Conservation (phyloP, 2,888 invertebrate genomes). For the Stegophylla sp. region DNA sequence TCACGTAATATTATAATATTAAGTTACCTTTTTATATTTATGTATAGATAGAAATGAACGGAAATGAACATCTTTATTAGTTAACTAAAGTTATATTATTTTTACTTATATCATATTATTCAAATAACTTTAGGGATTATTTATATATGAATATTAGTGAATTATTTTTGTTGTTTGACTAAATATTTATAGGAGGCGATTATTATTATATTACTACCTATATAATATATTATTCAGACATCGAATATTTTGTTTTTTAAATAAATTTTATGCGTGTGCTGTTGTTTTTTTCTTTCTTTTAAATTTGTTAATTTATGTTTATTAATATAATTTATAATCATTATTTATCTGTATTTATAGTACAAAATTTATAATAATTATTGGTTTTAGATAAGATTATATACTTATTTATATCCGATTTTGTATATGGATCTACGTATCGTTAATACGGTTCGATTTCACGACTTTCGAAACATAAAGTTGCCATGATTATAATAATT, state of each 20-base stretch:
- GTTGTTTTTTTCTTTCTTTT: conserved; percentile 47
- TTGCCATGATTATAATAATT: not conserved
- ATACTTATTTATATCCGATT: conserved; percentile 4
- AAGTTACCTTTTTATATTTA: conserved; percentile 36
- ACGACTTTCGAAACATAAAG: not conserved
- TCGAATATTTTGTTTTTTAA: conserved; percentile 50
- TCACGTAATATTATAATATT: conserved; percentile 10
- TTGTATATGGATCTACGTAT: conserved; percentile 2
- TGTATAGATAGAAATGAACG: conserved; percentile 10
- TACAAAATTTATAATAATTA: conserved; percentile 37
- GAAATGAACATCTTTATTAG: conserved; percentile 18
- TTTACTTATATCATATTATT: conserved; percentile 32
- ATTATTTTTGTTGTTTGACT: conserved; percentile 50
- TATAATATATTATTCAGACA: conserved; percentile 13
- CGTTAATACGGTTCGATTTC: not conserved
- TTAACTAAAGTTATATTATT: not conserved
- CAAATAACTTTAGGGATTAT: not conserved
- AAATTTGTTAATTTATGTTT: conserved; percentile 55
- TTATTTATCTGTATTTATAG: conserved; percentile 53
- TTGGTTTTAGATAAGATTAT: conserved; percentile 33
- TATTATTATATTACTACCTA: too few relatives aligned
- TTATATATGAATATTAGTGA: conserved; percentile 25
- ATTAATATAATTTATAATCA: conserved; percentile 40
- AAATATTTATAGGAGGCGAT: not conserved
- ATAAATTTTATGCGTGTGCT: conserved; percentile 47